Base-by-base conservation (phyloP, 2,113 vertebrate species). In the Thunnus maccoyii region DNA sequence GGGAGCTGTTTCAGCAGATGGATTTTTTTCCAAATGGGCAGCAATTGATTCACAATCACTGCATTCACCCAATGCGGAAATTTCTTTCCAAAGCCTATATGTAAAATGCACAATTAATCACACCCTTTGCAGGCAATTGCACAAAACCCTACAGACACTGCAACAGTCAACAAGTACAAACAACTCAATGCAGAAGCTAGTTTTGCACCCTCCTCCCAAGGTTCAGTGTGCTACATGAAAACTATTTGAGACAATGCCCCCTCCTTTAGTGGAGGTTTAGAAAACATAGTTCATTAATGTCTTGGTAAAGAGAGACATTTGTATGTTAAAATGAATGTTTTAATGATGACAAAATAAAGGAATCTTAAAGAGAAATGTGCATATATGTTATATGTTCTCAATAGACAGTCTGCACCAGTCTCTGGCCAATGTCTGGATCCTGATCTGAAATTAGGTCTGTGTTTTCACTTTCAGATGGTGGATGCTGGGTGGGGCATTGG, bases 361-460 rank as follows among this genome's bases (percentile, higher is more conserved):
- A 44, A 22, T 20, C 30, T 17, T 10, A 36, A 63, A 44, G 25
- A 58, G 48, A 67, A 16, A 36, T 27, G 56, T 46, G n/a, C 25
- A 47, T 10, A 9, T 51, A 0, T 22, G 52, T 51, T 3, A 16
- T 63, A 20, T 61, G 36, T 47, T 69, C 36, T 55, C 25, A 76
- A 8, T 18, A 56, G 11, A 27, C 47, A 16, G 15, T 41, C 36
- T 41, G 36, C 36, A 36, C 7, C 32, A 36, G 7, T 55, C 61
- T 41, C 2, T 50, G 58, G 13, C 51, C 27, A 4, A 12, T 72
- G 52, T 50, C 46, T 36, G 51, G 14, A 65, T 78, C 41, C 25
- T 85, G 47, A 88, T 68, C 68, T 71, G 25, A 86, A 72, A 78
- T 85, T 60, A 79, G 50, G 10, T 70, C 25, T 68, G 17, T 11